Base-by-base conservation (phyloP, 2,888 invertebrate genomes). In the Callosobruchus maculatus region DNA sequence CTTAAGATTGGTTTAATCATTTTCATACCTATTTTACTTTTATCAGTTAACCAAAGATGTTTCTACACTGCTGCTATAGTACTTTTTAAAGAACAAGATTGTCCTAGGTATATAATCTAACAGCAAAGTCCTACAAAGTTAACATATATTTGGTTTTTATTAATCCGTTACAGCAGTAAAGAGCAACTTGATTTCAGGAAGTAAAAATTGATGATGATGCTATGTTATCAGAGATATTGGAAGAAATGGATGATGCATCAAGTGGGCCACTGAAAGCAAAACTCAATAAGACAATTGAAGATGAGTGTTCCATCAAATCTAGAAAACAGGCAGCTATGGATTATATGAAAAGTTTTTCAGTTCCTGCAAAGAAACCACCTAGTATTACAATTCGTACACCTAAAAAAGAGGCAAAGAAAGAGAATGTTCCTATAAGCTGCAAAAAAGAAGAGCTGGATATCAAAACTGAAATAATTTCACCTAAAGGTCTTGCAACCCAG, bases 161-260 rank as follows among this genome's bases (percentile, higher is more conserved):
- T n/a, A n/a, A n/a, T n/a, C n/a, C n/a, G n/a, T n/a, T n/a, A n/a
- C n/a, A n/a, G n/a, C n/a, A n/a, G n/a, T n/a, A n/a, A n/a, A n/a
- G n/a, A n/a, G n/a, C n/a, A n/a, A 22, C 13, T 70, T 30, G 70
- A 67, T 77, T 79, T 74, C 76, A 91, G 90, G 90, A 90, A 82
- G 90, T 91, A 0, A 93, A 92, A 83, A 88, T 93, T 78, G 93
- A 93, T 21, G 94, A 95, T 78, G 97, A 97, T 87, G 93, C 95
- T 81, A 91, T 93, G 77, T 87, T 95, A 22, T 92, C 92, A 30
- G 94, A 94, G 83, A 90, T 95, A 70, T 90, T 95, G 85, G 92
- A 91, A 7, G 94, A 94, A 85, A 86, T 87, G 26, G 84, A 86
- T 81, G 81, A 82, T 70, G 77, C 7, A 31, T 72, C 78, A 66